phyloP scores from a whole-genome alignment of 1,140 invertebrate species.

The Nomia melanderi region DNA sequence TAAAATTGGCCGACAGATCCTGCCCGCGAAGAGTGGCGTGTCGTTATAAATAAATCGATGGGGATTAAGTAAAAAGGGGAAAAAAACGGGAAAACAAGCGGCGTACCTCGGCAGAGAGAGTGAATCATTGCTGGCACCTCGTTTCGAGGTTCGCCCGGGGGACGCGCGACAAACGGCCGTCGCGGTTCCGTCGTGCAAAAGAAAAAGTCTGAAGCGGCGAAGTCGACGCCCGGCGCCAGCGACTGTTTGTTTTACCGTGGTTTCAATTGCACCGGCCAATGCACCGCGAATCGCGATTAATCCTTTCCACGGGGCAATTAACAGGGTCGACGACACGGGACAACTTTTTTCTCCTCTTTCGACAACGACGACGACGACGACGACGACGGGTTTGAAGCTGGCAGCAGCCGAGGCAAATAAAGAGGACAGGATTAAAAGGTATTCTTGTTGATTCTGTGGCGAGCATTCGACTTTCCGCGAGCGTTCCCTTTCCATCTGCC shows the following conservation, averaged over 20 bases:
- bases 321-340: constrained; percentile 3
- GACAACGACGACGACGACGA: not conserved
- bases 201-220: not conserved
- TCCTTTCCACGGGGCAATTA: not conserved
- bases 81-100: no score
- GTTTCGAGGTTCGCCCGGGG: not conserved
- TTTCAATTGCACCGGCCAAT: not conserved
- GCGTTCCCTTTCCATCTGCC: no score
- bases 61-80: not conserved
- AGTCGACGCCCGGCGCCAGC: not conserved
- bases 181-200: not conserved
- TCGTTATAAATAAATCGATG: not conserved
- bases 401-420: not conserved
- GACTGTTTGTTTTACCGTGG: not conserved
- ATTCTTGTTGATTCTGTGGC: not conserved
- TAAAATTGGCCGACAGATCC: no score
- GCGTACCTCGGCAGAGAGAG: not conserved
- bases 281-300: not conserved
- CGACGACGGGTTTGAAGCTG: not conserved
- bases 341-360: not conserved
- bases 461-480: not conserved
- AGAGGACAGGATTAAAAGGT: not conserved
- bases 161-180: not conserved
- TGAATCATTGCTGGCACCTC: not conserved
- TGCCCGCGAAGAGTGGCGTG: no score